Percentiles rank a stretch among this genome's conserved stretches.
phyloP scores from a whole-genome alignment of 2,797 vertebrate genomes.

The Galago senegalensis region DNA sequence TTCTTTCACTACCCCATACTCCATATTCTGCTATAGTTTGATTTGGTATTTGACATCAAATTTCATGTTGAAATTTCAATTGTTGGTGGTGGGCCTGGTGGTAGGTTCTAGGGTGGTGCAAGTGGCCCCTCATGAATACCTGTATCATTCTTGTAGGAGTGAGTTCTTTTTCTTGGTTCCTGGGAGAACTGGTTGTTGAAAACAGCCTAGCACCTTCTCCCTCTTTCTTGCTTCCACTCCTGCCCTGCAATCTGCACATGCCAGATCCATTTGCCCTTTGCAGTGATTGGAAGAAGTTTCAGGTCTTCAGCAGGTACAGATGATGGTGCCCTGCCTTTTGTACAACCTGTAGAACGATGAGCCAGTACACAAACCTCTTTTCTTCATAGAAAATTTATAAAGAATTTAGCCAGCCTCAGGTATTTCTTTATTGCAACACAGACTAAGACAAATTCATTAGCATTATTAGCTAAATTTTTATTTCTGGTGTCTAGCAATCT shows the following conservation, averaged over 20 bases:
- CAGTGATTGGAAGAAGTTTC: background rate
- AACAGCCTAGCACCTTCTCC: no score
- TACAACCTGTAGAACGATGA: background rate
- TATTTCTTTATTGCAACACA: background rate
- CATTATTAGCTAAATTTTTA: background rate
- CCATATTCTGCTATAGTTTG: background rate
- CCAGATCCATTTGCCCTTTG: background rate
- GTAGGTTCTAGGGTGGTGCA: background rate
- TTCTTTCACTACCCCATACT: background rate
- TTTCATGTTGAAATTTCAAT: background rate
- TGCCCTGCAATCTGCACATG: background rate
- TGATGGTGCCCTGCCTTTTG: fast-evolving
- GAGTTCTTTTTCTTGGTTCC: background rate
- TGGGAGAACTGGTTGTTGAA: no score
- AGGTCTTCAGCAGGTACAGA: background rate
- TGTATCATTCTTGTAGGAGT: background rate
- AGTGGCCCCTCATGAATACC: background rate
- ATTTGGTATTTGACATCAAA: background rate
- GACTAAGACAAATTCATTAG: background rate
- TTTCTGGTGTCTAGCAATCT: background rate
- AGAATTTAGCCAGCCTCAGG: no score
- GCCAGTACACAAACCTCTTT: background rate
- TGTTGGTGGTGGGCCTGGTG: background rate
- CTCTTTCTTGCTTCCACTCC: background rate
- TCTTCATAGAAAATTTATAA: background rate